phyloP scores from a whole-genome alignment of 2,797 vertebrate genomes.

The Pipistrellus pygmaeus region DNA sequence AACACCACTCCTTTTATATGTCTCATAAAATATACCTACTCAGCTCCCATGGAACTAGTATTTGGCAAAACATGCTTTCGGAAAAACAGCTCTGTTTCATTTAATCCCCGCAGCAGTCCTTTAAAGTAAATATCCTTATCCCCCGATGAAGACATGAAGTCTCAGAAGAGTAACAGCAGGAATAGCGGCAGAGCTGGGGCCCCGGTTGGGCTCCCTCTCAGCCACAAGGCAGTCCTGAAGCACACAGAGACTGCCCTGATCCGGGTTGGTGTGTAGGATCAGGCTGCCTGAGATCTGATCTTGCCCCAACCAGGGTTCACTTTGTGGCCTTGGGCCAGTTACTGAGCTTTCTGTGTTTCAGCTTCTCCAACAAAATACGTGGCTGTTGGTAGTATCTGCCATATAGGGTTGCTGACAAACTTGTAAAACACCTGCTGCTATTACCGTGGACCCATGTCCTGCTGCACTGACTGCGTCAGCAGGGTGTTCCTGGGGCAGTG shows the following conservation, averaged over 20 bases:
- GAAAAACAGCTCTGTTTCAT: constrained; percentile 55
- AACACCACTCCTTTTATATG: neutral
- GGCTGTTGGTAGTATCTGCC: neutral
- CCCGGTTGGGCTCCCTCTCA: neutral
- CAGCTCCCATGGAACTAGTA: neutral
- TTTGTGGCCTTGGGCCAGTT: neutral
- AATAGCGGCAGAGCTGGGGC: neutral
- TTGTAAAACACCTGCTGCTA: neutral
- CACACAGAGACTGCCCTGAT: too few relatives aligned
- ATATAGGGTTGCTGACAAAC: neutral
- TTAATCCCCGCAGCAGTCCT: neutral
- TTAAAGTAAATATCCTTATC: neutral
- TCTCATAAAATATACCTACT: neutral
- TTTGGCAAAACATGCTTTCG: neutral
- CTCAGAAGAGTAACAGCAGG: neutral
- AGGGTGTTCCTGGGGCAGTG: neutral
- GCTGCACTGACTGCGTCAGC: neutral
- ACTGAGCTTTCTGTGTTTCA: neutral
- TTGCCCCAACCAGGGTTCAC: neutral
- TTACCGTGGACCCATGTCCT: fast-evolving
- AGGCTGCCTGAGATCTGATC: neutral
- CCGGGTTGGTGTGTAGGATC: neutral
- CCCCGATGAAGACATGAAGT: neutral
- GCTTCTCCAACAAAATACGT: neutral
- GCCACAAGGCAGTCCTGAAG: neutral